phyloP scores from a whole-genome alignment of 35 echinoderm and acorn worm species.

The Apostichopus japonicus region DNA sequence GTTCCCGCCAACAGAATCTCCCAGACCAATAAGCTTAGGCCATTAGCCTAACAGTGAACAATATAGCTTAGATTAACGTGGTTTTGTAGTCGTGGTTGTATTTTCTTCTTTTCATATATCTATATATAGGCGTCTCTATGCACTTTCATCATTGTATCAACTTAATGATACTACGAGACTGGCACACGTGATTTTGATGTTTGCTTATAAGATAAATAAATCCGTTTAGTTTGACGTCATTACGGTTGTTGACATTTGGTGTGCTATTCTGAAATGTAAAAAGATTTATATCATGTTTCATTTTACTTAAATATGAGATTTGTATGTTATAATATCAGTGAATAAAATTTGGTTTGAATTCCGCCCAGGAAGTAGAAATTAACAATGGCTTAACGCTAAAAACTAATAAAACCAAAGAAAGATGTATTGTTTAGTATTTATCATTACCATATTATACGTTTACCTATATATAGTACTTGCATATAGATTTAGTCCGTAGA shows the following conservation, averaged over 20 bases:
- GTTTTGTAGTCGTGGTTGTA: slow-evolving; percentile 25
- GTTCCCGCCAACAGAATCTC: slow-evolving; percentile 32
- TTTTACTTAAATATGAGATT: slow-evolving; percentile 22
- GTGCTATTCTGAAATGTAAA: slow-evolving; percentile 54
- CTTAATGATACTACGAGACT: background rate
- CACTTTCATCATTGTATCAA: slow-evolving; percentile 44
- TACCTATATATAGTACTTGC: background rate
- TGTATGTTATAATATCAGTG: slow-evolving; percentile 23
- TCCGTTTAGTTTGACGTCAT: slow-evolving; percentile 42
- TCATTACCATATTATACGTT: background rate
- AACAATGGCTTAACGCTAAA: slow-evolving; percentile 28
- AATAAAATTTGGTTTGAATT: slow-evolving; percentile 29
- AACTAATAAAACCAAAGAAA: slow-evolving; percentile 43
- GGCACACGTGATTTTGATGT: background rate
- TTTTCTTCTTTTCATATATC: background rate
- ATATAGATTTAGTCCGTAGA: slow-evolving; percentile 23
- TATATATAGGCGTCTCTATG: slow-evolving; percentile 57
- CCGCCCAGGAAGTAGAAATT: slow-evolving; percentile 27
- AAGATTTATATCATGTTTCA: slow-evolving; percentile 33
- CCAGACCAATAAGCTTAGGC: slow-evolving; percentile 37
- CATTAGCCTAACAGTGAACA: background rate
- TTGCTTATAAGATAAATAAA: slow-evolving; percentile 4
- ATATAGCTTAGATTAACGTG: slow-evolving; percentile 29
- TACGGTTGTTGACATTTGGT: slow-evolving; percentile 30
- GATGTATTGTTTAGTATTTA: slow-evolving; percentile 23